Conservation (phyloP, 2,888 invertebrate species). For the Incurvaria masculella region DNA sequence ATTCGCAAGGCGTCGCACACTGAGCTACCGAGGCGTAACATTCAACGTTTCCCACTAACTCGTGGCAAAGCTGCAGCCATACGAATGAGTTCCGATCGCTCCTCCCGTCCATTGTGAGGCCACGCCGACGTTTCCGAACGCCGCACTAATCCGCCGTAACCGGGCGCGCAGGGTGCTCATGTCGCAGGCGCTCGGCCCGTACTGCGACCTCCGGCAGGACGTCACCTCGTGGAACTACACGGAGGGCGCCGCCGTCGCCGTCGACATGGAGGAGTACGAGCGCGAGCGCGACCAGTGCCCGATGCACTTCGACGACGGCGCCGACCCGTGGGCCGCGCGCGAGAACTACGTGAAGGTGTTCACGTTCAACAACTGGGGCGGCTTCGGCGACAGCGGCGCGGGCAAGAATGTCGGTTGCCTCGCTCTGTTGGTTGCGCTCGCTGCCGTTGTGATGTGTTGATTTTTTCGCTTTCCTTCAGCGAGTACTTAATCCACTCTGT, state of each 20-base stretch:
- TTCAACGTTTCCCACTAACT: no score
- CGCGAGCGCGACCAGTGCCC: slow-evolving; percentile 95
- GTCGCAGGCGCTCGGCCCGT: slow-evolving; percentile 88
- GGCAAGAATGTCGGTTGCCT: not conserved
- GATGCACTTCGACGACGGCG: slow-evolving; percentile 95
- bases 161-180: slow-evolving; percentile 57
- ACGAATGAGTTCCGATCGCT: no score
- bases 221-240: slow-evolving; percentile 86
- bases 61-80: no score
- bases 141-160: no score
- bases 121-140: no score
- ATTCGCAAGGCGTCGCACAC: no score
- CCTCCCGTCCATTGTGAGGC: no score
- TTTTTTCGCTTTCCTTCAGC: no score
- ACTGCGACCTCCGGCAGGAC: slow-evolving; percentile 86
- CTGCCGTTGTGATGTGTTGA: not conserved
- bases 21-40: no score
- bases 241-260: slow-evolving; percentile 89
- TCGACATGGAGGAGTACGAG: slow-evolving; percentile 90
- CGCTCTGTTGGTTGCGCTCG: not conserved
- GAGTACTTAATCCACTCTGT: no score
- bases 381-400: slow-evolving; percentile 33
- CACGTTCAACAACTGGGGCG: slow-evolving; percentile 32
- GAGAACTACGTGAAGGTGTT: slow-evolving; percentile 74
- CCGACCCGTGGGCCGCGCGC: slow-evolving; percentile 75